Evolutionary conservation across 2,888 invertebrate species (phyloP).

Genomic region (Clivina fossor): DNA sequence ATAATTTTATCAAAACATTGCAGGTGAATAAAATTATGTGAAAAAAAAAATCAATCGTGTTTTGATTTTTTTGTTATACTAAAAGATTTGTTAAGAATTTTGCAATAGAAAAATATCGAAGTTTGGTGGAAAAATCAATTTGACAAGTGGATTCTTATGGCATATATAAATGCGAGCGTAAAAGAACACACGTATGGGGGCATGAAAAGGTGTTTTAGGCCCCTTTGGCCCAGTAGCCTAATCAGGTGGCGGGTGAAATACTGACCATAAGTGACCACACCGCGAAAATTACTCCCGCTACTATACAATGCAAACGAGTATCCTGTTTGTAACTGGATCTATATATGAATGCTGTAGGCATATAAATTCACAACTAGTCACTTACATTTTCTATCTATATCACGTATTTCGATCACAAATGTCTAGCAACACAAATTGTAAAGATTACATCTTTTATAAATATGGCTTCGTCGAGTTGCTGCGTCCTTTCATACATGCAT

Average conservation of each 20-base stretch:
- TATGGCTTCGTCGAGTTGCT: constrained; percentile 63
- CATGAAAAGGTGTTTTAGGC: constrained; percentile 9
- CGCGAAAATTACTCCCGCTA: constrained; percentile 31
- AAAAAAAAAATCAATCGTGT: constrained; percentile 26
- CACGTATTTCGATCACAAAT: constrained; percentile 49
- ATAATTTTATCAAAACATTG: constrained; percentile 30
- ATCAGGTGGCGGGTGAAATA: constrained; percentile 31
- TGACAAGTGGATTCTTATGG: too few species aligned
- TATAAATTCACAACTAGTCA: constrained; percentile 11
- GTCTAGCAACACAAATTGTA: constrained; percentile 43
- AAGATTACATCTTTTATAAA: constrained; percentile 57
- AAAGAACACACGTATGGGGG: too few species aligned
- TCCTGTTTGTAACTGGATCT: neutral
- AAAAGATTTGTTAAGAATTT: neutral
- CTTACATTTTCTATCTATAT: constrained; percentile 31
- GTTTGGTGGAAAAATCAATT: constrained; percentile 6
- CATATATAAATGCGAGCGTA: too few species aligned
- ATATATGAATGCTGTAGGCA: neutral
- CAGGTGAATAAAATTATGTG: constrained; percentile 20
- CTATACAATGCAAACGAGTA: constrained; percentile 22
- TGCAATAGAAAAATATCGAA: too few species aligned
- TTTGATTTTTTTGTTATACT: constrained; percentile 19
- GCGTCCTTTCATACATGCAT: constrained; percentile 39
- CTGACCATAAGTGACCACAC: constrained; percentile 30
- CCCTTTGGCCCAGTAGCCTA: constrained; percentile 29